Base-by-base conservation (phyloP, 2,113 vertebrate genomes). In the Toxotes chatareus region DNA sequence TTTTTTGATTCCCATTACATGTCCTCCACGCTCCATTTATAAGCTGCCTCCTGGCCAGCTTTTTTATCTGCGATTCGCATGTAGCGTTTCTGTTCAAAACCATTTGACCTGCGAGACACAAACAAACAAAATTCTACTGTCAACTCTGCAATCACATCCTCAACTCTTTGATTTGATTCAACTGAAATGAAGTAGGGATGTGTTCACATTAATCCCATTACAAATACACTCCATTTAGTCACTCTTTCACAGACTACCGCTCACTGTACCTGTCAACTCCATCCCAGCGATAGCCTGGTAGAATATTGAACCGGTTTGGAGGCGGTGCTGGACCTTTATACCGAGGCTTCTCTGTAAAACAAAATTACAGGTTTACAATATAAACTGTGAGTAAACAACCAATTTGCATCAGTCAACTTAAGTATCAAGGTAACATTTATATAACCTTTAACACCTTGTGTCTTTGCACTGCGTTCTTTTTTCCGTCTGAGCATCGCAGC, bases 11-110 rank as follows among this genome's bases (percentile, higher is more conserved):
- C 3, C 49, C 17, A 23, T 8, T 82, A 99, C 98, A 99, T 99
- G 89, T 99, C 98, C 90, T 99, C 98, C 4, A 99, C 97, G 0
- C 98, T 99, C 98, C 98, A 99, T 85, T 99, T 99, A 91, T 99
- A 99, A 0, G 98, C 98, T 0, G 95, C 92, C 74, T 99, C 97
- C 88, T 99, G 96, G 3, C 95, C 88, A 0, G 98, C 97, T 88
- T 97, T 98, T 94, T 96, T 97, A 88, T 97, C 96, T 32, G 97
- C 93, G 0, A 97, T 94, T 69, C 98, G 91, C 38, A 89, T 94
- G 75, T 97, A 99, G 85, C 95, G 96, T 91, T 97, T 96, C 94
- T 98, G 94, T 87, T 99, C 98, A 80, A 99, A 99, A 3, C 98
- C 98, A 5, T 97, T 99, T 73, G 98, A 99, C 93, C 98, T 99